Evolutionary conservation across 2,113 vertebrate species (phyloP), one percentile per base, ranked within the genome.

Genomic region (Australoheros scitulus): DNA sequence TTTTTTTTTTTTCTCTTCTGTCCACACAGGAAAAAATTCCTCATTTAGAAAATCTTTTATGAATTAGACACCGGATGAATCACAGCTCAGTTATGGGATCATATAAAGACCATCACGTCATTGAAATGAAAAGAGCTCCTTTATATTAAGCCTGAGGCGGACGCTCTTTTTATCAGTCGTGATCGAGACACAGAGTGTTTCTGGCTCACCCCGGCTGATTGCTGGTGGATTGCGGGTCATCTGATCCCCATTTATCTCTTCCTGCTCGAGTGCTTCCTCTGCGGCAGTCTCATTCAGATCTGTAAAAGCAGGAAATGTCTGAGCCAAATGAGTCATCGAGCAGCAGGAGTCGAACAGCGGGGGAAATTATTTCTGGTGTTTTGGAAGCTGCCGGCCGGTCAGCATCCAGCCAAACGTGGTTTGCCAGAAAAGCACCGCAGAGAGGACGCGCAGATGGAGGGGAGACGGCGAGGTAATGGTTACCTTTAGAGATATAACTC

Each of bases 261-360:
- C 79, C 78, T 29, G 61, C 76, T 79, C n/a, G 11, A 58, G 74
- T 7, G 22, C 60, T 61, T 81, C 76, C 43, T 89, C 82, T 14
- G 77, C 29, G 76, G 17, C 52, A 0, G 50, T 79, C 55, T 41
- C 80, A 20, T 81, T 88, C 77, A 91, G 20, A 79, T 65, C 85
- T 90, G 77, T 14, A 24, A 50, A 70, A 58, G 43, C 9, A 57
- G 81, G 81, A 91, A 87, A 10, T 24, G 59, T 38, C 56, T 36
- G 79, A 84, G 90, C 59, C 80, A 61, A 78, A 72, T 80, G 90
- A 92, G 82, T 90, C 86, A 90, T 17, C 1, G 32, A 87, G 81
- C 79, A 83, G 85, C 80, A 22, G 84, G 84, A 70, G 47, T 4
- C 3, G 13, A 65, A n/a, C 79, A 74, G 83, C 50, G 2, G 76